A percentile compares a stretch with the other conserved stretches of the same genome.
These are phyloP conservation scores for Shinisaurus crocodilurus DNA, from an alignment of 2,113 vertebrate genomes.

Conservation along the genomic window DNA sequence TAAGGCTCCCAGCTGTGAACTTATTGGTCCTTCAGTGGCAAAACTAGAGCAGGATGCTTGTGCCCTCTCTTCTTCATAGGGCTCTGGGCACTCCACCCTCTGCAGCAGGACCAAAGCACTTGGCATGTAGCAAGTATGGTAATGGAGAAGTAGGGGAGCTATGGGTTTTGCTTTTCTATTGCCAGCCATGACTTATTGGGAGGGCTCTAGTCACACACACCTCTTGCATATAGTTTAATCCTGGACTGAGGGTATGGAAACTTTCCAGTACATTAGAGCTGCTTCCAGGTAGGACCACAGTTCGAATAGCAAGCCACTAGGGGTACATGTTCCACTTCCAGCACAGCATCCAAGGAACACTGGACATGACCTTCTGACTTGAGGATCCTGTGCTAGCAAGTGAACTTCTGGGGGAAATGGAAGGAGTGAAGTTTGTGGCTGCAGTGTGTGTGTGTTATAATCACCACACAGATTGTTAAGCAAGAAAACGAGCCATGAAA, in stretches of 20 bases:
- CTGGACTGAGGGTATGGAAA: neutral
- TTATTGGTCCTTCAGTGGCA: neutral
- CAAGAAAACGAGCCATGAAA: neutral
- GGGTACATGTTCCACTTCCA: neutral
- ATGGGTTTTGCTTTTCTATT: neutral
- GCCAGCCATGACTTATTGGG: neutral
- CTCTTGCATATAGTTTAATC: neutral
- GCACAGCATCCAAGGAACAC: neutral
- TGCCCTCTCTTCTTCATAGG: neutral
- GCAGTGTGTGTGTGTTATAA: neutral
- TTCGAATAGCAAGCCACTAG: neutral
- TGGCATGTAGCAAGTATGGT: neutral
- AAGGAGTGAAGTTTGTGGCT: too few relatives aligned
- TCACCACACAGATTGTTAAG: neutral
- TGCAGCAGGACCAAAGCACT: neutral
- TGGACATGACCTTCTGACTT: neutral
- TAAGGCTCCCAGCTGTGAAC: neutral
- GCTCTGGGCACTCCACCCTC: neutral
- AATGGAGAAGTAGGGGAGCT: neutral
- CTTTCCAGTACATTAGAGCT: neutral
- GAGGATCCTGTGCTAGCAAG: neutral
- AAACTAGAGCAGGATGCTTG: neutral
- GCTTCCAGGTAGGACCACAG: neutral
- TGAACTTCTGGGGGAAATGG: neutral
- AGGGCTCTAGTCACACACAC: neutral